Conservation (phyloP, 2,888 invertebrate species). For the Germaria angustata region DNA sequence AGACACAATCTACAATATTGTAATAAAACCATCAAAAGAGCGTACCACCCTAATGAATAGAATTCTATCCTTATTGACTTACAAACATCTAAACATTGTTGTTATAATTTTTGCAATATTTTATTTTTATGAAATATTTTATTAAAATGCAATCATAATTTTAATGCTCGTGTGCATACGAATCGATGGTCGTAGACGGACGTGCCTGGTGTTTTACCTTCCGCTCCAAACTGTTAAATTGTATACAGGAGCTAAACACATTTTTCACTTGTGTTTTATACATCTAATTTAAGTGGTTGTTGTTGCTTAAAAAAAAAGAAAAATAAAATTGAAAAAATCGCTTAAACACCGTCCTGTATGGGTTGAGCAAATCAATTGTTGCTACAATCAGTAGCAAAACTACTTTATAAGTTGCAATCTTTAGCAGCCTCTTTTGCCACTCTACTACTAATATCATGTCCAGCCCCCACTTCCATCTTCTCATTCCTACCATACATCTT, state of each 20-base stretch:
- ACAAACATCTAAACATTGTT: slow-evolving; percentile 32
- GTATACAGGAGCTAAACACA: slow-evolving; percentile 62
- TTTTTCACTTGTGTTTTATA: slow-evolving; percentile 52
- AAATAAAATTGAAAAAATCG: not conserved
- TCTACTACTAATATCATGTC: not conserved
- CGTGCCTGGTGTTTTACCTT: slow-evolving; percentile 46
- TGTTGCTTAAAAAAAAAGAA: not conserved
- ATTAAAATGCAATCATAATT: slow-evolving; percentile 58
- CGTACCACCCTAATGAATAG: slow-evolving; percentile 30
- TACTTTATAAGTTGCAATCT: slow-evolving; percentile 58
- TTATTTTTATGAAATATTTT: slow-evolving; percentile 66
- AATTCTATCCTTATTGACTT: slow-evolving; percentile 11
- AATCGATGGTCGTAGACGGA: not conserved
- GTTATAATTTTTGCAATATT: slow-evolving; percentile 42
- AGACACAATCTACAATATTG: too few relatives aligned
- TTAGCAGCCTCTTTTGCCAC: slow-evolving; percentile 55
- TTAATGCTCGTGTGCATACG: slow-evolving; percentile 19
- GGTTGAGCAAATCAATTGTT: slow-evolving; percentile 34
- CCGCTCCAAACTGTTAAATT: slow-evolving; percentile 45
- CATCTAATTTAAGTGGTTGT: slow-evolving; percentile 58
- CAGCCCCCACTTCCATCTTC: too few relatives aligned
- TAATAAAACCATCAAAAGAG: too few relatives aligned
- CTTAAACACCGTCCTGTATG: slow-evolving; percentile 48
- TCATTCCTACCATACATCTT: not conserved
- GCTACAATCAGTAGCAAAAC: slow-evolving; percentile 61